Percentiles rank a stretch among this genome's conserved stretches.
These are phyloP conservation scores for Lasioglossum marginatum DNA, from an alignment of 2,888 invertebrate genomes.

Conservation along the genomic window DNA sequence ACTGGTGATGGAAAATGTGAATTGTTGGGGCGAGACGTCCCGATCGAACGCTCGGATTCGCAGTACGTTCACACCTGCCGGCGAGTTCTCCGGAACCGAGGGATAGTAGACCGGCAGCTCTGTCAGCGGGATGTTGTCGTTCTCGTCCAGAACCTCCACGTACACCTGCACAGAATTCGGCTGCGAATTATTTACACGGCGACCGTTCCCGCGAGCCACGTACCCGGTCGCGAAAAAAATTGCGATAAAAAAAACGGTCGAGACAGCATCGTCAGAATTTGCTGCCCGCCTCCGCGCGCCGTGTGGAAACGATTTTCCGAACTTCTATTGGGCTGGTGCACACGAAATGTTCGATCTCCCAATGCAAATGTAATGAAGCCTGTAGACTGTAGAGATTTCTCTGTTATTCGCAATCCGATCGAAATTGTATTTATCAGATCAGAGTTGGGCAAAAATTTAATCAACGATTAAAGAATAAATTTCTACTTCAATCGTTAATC, in stretches of 20 bases:
- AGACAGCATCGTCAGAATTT: neutral
- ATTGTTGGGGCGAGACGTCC: slow-evolving; percentile 88
- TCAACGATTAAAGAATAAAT: too few species aligned
- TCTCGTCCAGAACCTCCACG: slow-evolving; percentile 94
- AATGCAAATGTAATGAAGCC: too few species aligned
- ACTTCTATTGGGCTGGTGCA: neutral
- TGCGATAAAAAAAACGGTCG: slow-evolving; percentile 38
- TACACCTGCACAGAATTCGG: slow-evolving; percentile 87
- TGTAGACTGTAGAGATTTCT: too few species aligned
- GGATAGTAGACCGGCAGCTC: slow-evolving; percentile 94
- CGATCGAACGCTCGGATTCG: slow-evolving; percentile 92
- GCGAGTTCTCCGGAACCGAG: slow-evolving; percentile 92
- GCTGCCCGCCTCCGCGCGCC: neutral
- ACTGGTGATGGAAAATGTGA: slow-evolving; percentile 93
- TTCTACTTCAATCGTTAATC: too few species aligned
- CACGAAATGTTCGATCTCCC: too few species aligned
- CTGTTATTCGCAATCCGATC: too few species aligned
- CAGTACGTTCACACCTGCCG: slow-evolving; percentile 89
- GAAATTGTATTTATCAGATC: too few species aligned
- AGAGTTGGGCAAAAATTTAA: too few species aligned
- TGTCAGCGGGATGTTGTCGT: slow-evolving; percentile 97
- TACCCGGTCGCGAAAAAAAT: slow-evolving; percentile 38
- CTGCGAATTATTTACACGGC: slow-evolving; percentile 50
- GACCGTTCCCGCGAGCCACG: neutral
- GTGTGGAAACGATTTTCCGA: neutral